Percentiles rank a stretch among this genome's conserved stretches.
Conservation (phyloP, 2,797 vertebrate genomes). For the Hypotaenidia philippensis region DNA sequence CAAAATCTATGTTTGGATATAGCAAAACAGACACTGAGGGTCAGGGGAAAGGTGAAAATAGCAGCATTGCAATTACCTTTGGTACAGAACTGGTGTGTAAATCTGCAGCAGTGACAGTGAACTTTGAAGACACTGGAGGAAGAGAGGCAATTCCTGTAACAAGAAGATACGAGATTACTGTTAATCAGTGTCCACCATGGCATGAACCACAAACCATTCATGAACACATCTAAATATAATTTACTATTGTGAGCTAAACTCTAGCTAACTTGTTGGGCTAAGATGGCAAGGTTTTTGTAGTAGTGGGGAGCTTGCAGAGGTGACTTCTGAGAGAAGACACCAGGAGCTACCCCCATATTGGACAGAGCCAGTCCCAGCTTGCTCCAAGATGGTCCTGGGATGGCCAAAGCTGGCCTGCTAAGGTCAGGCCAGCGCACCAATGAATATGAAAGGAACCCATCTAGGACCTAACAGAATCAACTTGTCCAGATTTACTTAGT, state of each 20-base stretch:
- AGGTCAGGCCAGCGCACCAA: neutral
- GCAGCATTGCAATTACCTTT: slow-evolving; percentile 54
- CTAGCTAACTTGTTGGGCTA: neutral
- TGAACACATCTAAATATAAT: neutral
- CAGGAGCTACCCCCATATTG: neutral
- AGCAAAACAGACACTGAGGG: neutral
- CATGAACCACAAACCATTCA: neutral
- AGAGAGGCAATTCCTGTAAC: slow-evolving; percentile 37
- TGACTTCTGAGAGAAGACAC: neutral
- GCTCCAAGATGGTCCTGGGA: neutral
- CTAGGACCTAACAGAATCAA: neutral
- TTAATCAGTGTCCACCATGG: neutral
- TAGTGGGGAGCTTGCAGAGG: neutral
- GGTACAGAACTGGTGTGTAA: neutral
- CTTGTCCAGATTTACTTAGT: neutral
- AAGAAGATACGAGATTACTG: neutral
- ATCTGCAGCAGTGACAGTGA: neutral
- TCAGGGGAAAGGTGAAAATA: neutral
- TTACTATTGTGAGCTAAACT: neutral
- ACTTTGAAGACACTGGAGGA: neutral
- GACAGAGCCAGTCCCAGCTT: neutral
- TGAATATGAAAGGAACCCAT: neutral
- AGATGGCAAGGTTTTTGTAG: neutral
- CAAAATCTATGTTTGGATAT: neutral
- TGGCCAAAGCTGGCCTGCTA: neutral